Conservation (phyloP, 2,888 invertebrate genomes). For the Eilema sororculum region DNA sequence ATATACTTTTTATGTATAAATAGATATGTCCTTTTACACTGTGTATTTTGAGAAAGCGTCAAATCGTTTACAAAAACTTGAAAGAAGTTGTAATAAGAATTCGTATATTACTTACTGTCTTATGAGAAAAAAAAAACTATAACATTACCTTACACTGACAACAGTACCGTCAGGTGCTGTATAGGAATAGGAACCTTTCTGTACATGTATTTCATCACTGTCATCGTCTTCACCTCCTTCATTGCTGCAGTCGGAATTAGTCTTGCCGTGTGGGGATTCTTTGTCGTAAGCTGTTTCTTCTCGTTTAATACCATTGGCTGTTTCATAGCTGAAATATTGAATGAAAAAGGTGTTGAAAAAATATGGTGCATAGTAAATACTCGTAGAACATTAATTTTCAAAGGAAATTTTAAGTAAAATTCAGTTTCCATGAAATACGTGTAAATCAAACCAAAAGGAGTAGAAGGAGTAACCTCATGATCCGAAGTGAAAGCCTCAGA, state of each 20-base stretch:
- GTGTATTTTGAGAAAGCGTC: too few species aligned
- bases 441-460: too few species aligned
- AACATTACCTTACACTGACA: slow-evolving; percentile 86
- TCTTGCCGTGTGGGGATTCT: slow-evolving; percentile 80
- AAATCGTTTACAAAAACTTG: too few species aligned
- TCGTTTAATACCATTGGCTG: slow-evolving; percentile 92
- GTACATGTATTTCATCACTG: slow-evolving; percentile 87
- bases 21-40: not conserved
- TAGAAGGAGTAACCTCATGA: too few species aligned
- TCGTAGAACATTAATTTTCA: too few species aligned
- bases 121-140: not conserved
- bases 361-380: not conserved
- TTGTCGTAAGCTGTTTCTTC: slow-evolving; percentile 91
- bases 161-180: slow-evolving; percentile 90
- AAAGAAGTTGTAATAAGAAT: too few species aligned
- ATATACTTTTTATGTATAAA: not conserved
- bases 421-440: too few species aligned
- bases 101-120: too few species aligned
- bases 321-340: slow-evolving; percentile 88
- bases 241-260: slow-evolving; percentile 74
- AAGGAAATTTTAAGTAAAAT: too few species aligned
- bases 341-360: not conserved
- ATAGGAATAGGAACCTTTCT: slow-evolving; percentile 90
- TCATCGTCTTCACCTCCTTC: slow-evolving; percentile 86
- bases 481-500: too few species aligned